Evolutionary conservation across 2,797 vertebrate genomes (phyloP).

Genomic region (Tangara arthus): DNA sequence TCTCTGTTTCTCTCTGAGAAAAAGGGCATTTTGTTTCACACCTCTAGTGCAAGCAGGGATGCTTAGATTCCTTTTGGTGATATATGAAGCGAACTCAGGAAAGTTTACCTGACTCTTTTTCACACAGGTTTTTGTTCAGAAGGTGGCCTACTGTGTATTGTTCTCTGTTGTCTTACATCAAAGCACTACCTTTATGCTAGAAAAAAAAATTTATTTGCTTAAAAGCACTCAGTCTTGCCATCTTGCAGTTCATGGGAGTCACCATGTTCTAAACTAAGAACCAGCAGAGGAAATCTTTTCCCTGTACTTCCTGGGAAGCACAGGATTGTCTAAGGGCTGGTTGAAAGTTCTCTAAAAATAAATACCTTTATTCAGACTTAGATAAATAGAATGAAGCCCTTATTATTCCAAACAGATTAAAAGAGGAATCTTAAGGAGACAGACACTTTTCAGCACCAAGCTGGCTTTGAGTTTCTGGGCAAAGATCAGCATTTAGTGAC

Average conservation of each 20-base stretch:
- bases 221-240: background rate
- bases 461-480: background rate
- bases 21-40: slow-evolving; percentile 13
- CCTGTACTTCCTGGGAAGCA: background rate
- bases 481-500: background rate
- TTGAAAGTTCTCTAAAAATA: background rate
- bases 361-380: background rate
- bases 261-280: background rate
- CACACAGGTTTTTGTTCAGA: background rate
- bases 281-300: background rate
- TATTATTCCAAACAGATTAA: background rate
- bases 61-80: background rate
- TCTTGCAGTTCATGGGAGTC: background rate
- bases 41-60: background rate
- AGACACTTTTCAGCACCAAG: background rate
- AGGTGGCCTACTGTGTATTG: background rate
- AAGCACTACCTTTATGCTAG: background rate
- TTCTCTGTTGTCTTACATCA: background rate
- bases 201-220: background rate
- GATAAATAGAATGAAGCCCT: background rate
- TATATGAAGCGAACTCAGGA: background rate
- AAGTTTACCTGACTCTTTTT: background rate
- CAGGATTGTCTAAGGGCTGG: background rate
- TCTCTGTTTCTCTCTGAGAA: background rate
- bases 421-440: background rate